Conservation (phyloP, 2,888 invertebrate species). For the Allacma fusca region DNA sequence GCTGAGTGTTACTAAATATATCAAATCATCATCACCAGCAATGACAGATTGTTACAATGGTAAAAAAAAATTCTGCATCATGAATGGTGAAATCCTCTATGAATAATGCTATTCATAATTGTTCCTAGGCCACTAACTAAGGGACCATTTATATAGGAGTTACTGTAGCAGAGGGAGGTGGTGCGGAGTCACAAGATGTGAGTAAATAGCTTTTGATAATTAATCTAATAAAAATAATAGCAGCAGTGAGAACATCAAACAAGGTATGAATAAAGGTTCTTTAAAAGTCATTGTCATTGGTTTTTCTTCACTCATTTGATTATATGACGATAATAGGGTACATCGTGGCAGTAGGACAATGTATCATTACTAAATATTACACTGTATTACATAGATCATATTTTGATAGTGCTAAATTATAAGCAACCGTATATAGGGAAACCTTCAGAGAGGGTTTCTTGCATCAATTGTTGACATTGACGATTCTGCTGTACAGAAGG, state of each 20-base stretch:
- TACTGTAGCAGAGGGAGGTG: neutral
- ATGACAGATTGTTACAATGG: too few relatives aligned
- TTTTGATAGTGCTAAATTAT: too few relatives aligned
- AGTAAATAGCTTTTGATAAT: slow-evolving; percentile 2
- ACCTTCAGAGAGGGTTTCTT: slow-evolving; percentile 50
- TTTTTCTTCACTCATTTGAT: neutral
- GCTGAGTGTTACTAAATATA: too few relatives aligned
- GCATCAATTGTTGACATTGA: slow-evolving; percentile 59
- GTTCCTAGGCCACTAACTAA: neutral
- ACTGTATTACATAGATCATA: too few relatives aligned
- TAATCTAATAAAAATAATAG: neutral
- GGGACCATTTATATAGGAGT: too few relatives aligned
- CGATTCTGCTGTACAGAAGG: slow-evolving; percentile 54
- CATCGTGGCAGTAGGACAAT: neutral
- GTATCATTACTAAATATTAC: neutral
- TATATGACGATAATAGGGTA: neutral
- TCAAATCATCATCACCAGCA: too few relatives aligned
- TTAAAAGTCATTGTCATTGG: slow-evolving; percentile 12
- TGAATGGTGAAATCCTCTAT: neutral
- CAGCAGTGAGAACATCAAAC: neutral
- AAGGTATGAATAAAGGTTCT: neutral
- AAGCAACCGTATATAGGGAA: neutral
- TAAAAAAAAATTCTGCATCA: neutral
- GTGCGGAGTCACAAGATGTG: slow-evolving; percentile 5
- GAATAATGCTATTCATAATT: neutral